Evolutionary conservation across 2,888 invertebrate species (phyloP).

Genomic region (Lampropteryx suffumata): DNA sequence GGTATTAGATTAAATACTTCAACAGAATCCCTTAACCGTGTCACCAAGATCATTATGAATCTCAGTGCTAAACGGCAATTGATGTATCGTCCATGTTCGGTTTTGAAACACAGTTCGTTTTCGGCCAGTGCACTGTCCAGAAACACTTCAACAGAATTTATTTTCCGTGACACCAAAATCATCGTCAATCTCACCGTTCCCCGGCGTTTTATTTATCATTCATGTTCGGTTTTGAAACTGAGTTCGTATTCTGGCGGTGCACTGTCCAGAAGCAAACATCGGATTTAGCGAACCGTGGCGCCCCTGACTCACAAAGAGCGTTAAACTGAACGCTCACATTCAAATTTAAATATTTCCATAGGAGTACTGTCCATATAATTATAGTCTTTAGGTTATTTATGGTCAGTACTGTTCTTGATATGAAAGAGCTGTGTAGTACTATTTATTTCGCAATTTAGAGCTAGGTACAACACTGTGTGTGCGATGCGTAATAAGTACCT

Average conservation of each 20-base stretch:
- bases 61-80: too few relatives aligned
- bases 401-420: neutral
- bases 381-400: neutral
- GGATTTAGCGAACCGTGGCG: slow-evolving; percentile 73
- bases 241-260: slow-evolving; percentile 35
- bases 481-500: slow-evolving; percentile 25
- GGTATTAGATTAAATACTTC: too few relatives aligned
- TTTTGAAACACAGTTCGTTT: too few relatives aligned
- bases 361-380: slow-evolving; percentile 7
- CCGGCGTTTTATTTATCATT: too few relatives aligned
- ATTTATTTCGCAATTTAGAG: slow-evolving; percentile 17
- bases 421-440: slow-evolving; percentile 3
- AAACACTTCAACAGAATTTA: too few relatives aligned
- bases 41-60: too few relatives aligned
- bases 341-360: slow-evolving; percentile 50
- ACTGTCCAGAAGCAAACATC: slow-evolving; percentile 52
- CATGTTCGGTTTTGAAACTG: neutral
- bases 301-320: slow-evolving; percentile 68
- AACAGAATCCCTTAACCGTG: too few relatives aligned
- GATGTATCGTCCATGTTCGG: too few relatives aligned
- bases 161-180: too few relatives aligned
- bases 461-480: slow-evolving; percentile 9
- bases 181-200: too few relatives aligned
- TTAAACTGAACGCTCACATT: slow-evolving; percentile 62
- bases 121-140: too few relatives aligned